Evolutionary conservation across 1,140 invertebrate species (phyloP), one percentile per base, ranked within the genome.

Genomic region (Diorhabda carinulata): DNA sequence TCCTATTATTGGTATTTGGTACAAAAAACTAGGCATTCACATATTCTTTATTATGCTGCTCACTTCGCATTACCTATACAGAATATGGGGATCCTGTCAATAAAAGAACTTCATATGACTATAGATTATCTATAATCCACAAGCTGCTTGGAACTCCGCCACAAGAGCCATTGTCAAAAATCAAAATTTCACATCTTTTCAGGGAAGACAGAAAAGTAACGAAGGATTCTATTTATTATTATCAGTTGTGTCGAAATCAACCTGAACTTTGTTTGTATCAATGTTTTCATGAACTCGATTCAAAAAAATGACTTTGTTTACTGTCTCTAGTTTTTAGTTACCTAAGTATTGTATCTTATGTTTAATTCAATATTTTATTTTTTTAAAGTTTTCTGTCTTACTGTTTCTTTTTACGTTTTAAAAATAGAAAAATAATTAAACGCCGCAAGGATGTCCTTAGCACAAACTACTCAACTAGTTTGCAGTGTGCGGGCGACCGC

Each of bases 1-100:
- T 61, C 65, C 3, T 73, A 73, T 61, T 74, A 74, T 45, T 43
- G 57, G 8, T 74, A 61, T 67, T 43, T 74, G 73, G 73, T 74
- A 72, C 57, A 70, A 74, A 68, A 70, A 70, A 62, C 59, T 70
- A 25, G 70, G 41, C 8, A 71, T 73, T n/a, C 70, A 73, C 60
- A 66, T 73, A 57, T 63, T 72, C 43, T 70, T 72, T 68, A 64
- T 68, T 5, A 69, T 72, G 70, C 25, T 74, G 43, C 43, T 71
- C 7, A 73, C 61, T 69, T 69, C 67, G 44, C 69, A 56, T 58
- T 45, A 63, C 25, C 43, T 64, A 3, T 64, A 64, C 42, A 71
- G 68, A 42, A 57, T 59, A 65, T 42, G 45, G 45, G 8, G 8
- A 5, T 8, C 45, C 8, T 5, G 8, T 8, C 4, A 8, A 5